These are phyloP conservation scores for Papilio machaon DNA, from an alignment of 1,140 invertebrate genomes.

Conservation along the genomic window DNA sequence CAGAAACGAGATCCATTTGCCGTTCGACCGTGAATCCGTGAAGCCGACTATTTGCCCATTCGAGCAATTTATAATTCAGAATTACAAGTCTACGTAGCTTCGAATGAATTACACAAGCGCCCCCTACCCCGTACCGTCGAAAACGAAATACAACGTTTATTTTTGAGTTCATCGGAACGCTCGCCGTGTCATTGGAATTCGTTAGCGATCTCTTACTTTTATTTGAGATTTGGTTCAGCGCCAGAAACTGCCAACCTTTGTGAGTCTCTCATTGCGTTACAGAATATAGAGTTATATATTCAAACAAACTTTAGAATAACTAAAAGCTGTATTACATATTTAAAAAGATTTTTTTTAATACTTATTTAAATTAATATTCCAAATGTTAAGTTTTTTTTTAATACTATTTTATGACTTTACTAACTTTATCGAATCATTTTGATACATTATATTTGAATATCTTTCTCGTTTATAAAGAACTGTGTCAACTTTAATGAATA, in stretches of 20 bases:
- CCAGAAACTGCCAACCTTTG: conserved; percentile 18
- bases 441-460: background rate
- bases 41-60: conserved; percentile 12
- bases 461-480: background rate
- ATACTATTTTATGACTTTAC: background rate
- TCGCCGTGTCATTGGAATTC: conserved; percentile 18
- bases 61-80: conserved; percentile 24
- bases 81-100: conserved; percentile 18
- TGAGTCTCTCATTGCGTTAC: conserved; percentile 5
- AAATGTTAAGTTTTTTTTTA: too few species aligned
- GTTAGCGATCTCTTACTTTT: conserved; percentile 27
- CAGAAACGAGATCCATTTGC: background rate
- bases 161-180: conserved; percentile 26
- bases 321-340: background rate
- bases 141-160: conserved; percentile 27
- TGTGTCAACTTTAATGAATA: background rate
- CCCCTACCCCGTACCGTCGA: background rate
- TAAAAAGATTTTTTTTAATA: conserved; percentile 5
- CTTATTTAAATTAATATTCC: too few species aligned
- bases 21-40: conserved; percentile 1
- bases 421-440: background rate
- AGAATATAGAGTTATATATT: conserved; percentile 15
- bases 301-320: background rate
- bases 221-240: conserved; percentile 32
- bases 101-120: conserved; percentile 1